Evolutionary conservation across 2,113 vertebrate species (phyloP).

Genomic region (Halcyon senegalensis): DNA sequence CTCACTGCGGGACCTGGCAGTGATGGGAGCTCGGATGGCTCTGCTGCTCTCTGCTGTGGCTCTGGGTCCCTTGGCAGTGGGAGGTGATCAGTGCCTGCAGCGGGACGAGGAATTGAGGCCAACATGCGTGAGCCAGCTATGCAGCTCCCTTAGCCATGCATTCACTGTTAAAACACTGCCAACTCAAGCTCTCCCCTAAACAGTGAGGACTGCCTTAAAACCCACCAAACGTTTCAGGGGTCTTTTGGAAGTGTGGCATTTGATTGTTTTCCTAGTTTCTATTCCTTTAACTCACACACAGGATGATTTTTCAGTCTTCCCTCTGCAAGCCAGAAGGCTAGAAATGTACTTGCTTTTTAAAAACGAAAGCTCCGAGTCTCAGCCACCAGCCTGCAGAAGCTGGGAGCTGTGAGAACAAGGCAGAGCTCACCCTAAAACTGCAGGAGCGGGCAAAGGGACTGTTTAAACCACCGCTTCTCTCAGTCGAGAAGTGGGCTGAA

Average conservation of each 20-base stretch:
- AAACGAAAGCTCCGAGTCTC: not conserved
- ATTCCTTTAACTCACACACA: not conserved
- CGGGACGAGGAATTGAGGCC: not conserved
- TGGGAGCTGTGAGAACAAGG: not conserved
- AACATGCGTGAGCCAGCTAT: accelerated
- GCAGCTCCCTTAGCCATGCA: accelerated
- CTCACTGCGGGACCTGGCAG: not conserved
- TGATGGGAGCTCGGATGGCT: accelerated
- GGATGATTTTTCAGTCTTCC: not conserved
- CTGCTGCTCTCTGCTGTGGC: not conserved
- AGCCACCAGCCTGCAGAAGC: not conserved
- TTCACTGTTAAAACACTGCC: not conserved
- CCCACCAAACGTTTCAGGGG: not conserved
- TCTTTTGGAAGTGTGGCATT: not conserved
- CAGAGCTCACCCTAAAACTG: not conserved
- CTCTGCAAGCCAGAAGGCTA: not conserved
- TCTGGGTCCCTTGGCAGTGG: not conserved
- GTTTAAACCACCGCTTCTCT: not conserved
- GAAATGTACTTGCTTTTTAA: not conserved
- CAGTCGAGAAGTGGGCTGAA: not conserved
- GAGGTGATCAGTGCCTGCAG: not conserved
- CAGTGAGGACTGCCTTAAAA: not conserved
- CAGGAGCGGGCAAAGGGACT: not conserved
- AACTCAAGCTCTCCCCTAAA: not conserved
- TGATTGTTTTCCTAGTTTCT: not conserved